These are phyloP conservation scores for Athene cunicularia DNA, from an alignment of 2,113 vertebrate species.

Conservation along the genomic window DNA sequence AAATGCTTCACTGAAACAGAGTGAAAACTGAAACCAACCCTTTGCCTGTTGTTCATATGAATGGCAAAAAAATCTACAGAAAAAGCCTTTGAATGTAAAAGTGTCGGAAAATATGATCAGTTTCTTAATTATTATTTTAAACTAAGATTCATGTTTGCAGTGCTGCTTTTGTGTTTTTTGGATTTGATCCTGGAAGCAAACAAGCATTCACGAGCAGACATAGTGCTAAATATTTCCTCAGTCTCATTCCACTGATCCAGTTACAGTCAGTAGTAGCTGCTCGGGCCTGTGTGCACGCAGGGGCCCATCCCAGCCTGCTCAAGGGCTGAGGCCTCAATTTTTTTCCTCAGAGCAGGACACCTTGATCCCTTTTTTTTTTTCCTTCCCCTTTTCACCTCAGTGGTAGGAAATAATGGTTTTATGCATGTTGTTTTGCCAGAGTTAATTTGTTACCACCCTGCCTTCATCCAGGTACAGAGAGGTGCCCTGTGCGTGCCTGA, in stretches of 20 bases:
- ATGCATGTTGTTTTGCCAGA: not conserved
- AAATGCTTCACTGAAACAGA: not conserved
- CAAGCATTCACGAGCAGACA: not conserved
- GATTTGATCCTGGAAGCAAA: not conserved
- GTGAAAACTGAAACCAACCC: not conserved
- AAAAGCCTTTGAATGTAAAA: not conserved
- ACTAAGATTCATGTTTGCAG: not conserved
- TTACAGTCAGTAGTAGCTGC: not conserved
- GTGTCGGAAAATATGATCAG: not conserved
- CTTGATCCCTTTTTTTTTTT: not conserved
- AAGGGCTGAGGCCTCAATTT: fast-evolving
- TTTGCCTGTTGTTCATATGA: not conserved
- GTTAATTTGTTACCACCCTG: not conserved
- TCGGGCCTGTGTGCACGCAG: fast-evolving
- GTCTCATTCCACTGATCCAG: not conserved
- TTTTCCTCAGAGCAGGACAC: not conserved
- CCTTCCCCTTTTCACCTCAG: no score
- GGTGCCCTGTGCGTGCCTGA: fast-evolving
- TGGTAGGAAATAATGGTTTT: not conserved
- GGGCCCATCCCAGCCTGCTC: not conserved
- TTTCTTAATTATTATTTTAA: not conserved
- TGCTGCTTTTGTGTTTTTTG: not conserved
- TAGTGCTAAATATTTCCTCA: not conserved
- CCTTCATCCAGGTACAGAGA: fast-evolving
- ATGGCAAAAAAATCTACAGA: fast-evolving